A percentile compares a stretch with the other conserved stretches of the same genome.
Evolutionary conservation across 2,888 invertebrate species (phyloP).

Genomic region (Stictocephala bisonia): DNA sequence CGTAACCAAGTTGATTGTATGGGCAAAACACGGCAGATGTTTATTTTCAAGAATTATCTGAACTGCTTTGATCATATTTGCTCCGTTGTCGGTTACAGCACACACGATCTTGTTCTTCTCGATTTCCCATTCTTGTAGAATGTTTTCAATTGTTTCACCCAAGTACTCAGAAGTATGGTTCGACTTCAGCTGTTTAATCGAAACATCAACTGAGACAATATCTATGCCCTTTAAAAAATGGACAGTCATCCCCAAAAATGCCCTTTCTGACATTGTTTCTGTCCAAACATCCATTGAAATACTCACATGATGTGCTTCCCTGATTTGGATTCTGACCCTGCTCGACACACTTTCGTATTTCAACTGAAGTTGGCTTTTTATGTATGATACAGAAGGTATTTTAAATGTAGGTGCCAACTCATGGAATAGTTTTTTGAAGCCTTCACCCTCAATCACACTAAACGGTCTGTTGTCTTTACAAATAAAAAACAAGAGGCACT

Average conservation of each 20-base stretch:
- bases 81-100: too few relatives aligned
- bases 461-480: constrained; percentile 36
- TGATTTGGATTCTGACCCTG: background rate
- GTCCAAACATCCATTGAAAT: constrained; percentile 36
- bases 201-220: constrained; percentile 20
- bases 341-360: constrained; percentile 28
- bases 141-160: too few relatives aligned
- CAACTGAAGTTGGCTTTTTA: constrained; percentile 20
- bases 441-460: constrained; percentile 6
- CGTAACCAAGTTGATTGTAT: too few relatives aligned
- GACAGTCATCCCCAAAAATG: constrained; percentile 29
- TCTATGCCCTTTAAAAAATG: constrained; percentile 12
- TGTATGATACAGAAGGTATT: constrained; percentile 12
- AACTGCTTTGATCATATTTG: too few relatives aligned
- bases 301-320: background rate
- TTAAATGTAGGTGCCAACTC: constrained; percentile 39
- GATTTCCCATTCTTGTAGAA: too few relatives aligned
- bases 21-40: too few relatives aligned
- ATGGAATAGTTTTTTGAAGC: constrained; percentile 27
- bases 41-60: too few relatives aligned
- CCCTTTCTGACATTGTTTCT: constrained; percentile 29
- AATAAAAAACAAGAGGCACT: background rate
- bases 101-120: too few relatives aligned
- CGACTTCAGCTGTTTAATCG: background rate
- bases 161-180: constrained; percentile 21